Conservation (phyloP, 1,140 invertebrate genomes). For the Rhopalosiphum maidis region DNA sequence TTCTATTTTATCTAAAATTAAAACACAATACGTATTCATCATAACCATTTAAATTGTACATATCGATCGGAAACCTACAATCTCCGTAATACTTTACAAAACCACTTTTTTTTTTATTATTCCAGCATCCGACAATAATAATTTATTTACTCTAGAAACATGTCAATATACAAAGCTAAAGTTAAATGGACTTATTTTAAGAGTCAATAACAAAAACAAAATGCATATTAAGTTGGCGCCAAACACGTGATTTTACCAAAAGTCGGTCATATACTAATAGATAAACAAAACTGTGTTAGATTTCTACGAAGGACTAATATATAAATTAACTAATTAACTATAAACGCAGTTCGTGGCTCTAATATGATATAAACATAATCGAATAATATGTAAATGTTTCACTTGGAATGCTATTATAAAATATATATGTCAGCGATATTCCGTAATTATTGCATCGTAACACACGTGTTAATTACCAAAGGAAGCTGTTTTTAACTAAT, state of each 20-base stretch:
- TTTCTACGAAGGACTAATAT: not conserved
- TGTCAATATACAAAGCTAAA: not conserved
- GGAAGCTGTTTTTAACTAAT: not conserved
- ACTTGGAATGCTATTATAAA: not conserved
- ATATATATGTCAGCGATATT: no score
- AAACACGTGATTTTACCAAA: not conserved
- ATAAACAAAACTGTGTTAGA: not conserved
- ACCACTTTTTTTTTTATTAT: not conserved
- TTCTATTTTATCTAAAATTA: no score
- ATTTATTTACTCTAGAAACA: not conserved
- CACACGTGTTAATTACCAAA: not conserved
- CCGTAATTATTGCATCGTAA: not conserved
- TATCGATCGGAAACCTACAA: not conserved
- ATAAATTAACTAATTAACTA: not conserved
- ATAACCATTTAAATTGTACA: not conserved
- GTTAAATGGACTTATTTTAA: not conserved
- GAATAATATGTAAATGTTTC: not conserved
- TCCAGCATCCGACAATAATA: not conserved
- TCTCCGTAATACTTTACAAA: not conserved
- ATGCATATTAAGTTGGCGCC: not conserved
- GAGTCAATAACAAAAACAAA: constrained; percentile 7
- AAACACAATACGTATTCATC: not conserved
- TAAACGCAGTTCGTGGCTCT: not conserved
- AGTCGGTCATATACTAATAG: not conserved
- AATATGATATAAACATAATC: not conserved